These are phyloP conservation scores for Melozone crissalis DNA, from an alignment of 2,113 vertebrate species.

Conservation along the genomic window DNA sequence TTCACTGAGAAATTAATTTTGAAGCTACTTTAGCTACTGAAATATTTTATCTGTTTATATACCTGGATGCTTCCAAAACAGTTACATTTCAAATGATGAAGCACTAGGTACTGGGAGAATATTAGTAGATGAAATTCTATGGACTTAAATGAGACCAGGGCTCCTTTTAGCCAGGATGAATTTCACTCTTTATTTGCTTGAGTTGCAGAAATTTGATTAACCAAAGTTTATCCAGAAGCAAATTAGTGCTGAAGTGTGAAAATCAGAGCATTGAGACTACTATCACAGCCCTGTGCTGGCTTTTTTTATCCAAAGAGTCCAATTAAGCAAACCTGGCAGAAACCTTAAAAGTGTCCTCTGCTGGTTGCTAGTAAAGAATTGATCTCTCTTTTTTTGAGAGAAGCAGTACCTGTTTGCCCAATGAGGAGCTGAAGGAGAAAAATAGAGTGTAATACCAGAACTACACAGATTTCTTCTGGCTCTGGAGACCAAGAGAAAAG, in stretches of 20 bases:
- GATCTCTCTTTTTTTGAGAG: neutral
- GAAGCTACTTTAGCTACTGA: neutral
- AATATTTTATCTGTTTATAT: neutral
- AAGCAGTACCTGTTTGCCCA: neutral
- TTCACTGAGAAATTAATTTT: neutral
- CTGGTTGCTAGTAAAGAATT: neutral
- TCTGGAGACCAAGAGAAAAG: neutral
- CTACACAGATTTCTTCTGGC: neutral
- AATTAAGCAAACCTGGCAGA: slow-evolving; percentile 6
- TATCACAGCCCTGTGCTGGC: neutral
- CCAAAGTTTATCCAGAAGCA: slow-evolving; percentile 5
- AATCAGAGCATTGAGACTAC: slow-evolving; percentile 3
- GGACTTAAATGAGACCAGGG: neutral
- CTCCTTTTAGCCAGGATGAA: neutral
- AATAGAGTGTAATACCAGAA: neutral
- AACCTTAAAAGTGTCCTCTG: neutral
- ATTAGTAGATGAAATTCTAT: neutral
- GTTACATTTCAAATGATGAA: neutral
- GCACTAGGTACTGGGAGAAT: neutral
- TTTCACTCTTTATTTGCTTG: neutral
- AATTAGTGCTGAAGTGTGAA: slow-evolving; percentile 19
- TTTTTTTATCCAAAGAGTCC: neutral
- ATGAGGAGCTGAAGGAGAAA: neutral
- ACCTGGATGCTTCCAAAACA: neutral
- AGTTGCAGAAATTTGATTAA: slow-evolving; percentile 30